Evolutionary conservation across 2,797 vertebrate genomes (phyloP), one percentile per base, ranked within the genome.

Genomic region (Sebastes steindachneri): DNA sequence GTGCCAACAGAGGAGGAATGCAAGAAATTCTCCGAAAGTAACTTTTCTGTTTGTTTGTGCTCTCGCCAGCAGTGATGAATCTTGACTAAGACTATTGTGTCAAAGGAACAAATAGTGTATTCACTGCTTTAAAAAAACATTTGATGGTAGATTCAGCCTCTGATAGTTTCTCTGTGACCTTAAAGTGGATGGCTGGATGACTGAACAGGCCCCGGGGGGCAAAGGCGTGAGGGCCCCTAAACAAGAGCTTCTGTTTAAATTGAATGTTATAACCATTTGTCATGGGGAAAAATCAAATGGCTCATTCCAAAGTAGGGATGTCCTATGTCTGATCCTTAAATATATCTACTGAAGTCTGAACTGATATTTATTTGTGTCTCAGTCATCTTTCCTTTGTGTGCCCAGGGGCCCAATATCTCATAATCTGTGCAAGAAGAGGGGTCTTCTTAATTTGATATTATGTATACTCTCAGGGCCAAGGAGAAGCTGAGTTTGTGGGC

Each of bases 1-100:
- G 60, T 68, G 68, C 80, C 78, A 86, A 54, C 80, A 35, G 73
- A 28, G 74, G n/a, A 79, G 68, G 67, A 88, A 88, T 79, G 4
- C 26, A 66, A 83, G 67, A 83, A 74, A 82, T 76, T 58, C 54
- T 66, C 73, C 62, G 21, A 23, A 26, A 84, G 59, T 59, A 55
- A 65, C 62, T 57, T 71, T 69, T 73, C 35, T 79, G 67, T 73
- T 60, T 69, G 63, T 75, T 84, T 77, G 55, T 68, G 17, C 53
- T 72, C 28, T 63, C 54, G 69, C 63, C 75, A 82, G 7, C 78
- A 68, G 75, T 41, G 58, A 63, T 70, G 26, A 62, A 59, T 76
- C 45, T 63, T 66, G 68, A 80, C 71, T 74, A 14, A 1, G 29
- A 55, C 70, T 29, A 2, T 60, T 82, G 73, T 84, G 58, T 72